Base-by-base conservation (phyloP, 2,888 invertebrate species). In the Microplitis manilae region DNA sequence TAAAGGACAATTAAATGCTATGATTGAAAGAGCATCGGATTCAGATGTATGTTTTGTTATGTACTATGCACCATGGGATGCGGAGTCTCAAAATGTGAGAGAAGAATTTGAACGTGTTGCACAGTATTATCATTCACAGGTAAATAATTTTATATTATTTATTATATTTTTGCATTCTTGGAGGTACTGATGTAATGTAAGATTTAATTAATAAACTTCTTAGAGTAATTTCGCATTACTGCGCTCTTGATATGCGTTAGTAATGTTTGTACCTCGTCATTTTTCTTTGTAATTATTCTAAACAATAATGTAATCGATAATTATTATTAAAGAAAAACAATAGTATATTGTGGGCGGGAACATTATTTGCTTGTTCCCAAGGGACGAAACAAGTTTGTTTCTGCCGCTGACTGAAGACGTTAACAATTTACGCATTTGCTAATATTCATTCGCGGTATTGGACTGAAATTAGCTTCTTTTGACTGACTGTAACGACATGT, bases 161-260 rank as follows among this genome's bases (percentile, higher is more conserved):
- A 20, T 20, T 20, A 20, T 20, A 20, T 79, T 92, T 94, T 93
- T 91, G 98, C 98, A 93, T 99, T 98, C 92, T 98, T 97, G 8
- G 98, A 99, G 68, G 99, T 99, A 17, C 99, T 99, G 86, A 99
- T 99, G 89, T 99, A 99, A 91, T 99, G 99, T 81, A 99, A 91
- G 87, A 99, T 99, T 1, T 99, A 98, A 90, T 99, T 99, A 84
- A 99, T 99, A 40, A 99, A 99, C 90, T 99, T 99, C 90, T 99
- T 99, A 62, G 99, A 98, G 90, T 99, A 99, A 90, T 99, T 99
- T 87, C 99, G 93, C 6, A 99, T 99, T 60, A 99, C 99, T 30
- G 99, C 99, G 91, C 97, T 98, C 91, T 99, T 99, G 81, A 99
- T 99, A 90, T 99, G 99, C 0, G 97, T 98, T 75, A 99, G 92